These are phyloP conservation scores for Gibbula magus DNA, from an alignment of 2,888 invertebrate species.

Conservation along the genomic window DNA sequence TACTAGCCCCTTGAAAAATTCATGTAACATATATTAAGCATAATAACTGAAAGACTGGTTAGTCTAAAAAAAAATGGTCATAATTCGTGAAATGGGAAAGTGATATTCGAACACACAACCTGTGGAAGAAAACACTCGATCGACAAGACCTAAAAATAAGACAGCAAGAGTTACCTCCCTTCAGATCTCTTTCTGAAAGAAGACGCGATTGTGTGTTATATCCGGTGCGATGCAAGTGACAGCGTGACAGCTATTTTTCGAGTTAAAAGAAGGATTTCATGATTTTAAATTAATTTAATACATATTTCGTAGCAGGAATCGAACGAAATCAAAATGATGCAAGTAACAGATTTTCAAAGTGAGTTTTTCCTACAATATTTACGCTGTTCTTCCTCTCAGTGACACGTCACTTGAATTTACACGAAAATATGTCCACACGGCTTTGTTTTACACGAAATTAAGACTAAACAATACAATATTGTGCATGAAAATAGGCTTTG, in stretches of 20 bases:
- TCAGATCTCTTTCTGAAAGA: background rate
- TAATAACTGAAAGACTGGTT: no score
- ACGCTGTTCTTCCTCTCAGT: background rate
- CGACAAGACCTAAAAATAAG: no score
- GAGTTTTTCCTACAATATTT: background rate
- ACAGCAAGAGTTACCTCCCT: background rate
- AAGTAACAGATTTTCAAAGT: slow-evolving; percentile 30
- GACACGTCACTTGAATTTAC: background rate
- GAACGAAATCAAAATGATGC: slow-evolving; percentile 26
- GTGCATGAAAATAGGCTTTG: background rate
- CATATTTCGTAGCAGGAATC: background rate
- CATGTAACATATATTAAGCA: no score
- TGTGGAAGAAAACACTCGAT: no score
- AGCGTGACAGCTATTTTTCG: slow-evolving; percentile 1
- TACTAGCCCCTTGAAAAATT: no score
- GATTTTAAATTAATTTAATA: background rate
- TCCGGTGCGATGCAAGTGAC: slow-evolving; percentile 17
- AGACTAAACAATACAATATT: background rate
- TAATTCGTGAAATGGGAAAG: no score
- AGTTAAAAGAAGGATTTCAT: background rate
- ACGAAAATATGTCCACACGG: background rate
- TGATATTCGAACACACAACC: no score
- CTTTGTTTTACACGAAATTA: background rate
- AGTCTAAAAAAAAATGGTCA: no score
- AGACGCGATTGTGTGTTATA: background rate